Base-by-base conservation (phyloP, 2,113 vertebrate genomes). In the Hemiscyllium ocellatum region DNA sequence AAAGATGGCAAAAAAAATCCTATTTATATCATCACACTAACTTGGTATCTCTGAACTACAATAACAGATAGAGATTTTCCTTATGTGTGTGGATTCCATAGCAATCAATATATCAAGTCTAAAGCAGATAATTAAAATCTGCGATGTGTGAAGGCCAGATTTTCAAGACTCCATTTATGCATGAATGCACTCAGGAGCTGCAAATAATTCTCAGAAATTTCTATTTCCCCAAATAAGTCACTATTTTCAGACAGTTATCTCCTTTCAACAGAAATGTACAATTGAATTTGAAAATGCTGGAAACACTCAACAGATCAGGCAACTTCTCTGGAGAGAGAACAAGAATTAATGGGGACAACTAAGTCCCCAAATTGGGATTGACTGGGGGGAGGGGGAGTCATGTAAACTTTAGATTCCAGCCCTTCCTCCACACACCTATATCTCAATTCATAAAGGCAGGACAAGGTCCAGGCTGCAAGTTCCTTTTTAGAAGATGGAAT, bases 81-180 rank as follows among this genome's bases (percentile, higher is more conserved):
- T 13, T 5, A 69, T 2, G 24, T 42, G 2, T 69, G 65, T 69
- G n/a, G 61, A 69, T 94, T 94, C 61, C 66, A 69, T 42, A 24
- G 17, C n/a, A 68, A 3, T 19, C 20, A 69, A 42, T 42, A 69
- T 0, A 69, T 42, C 42, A 61, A 33, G 61, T n/a, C 29, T 13
- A 42, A 47, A 94, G 91, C 91, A 94, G n/a, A 94, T 42, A 69
- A 56, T 52, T 90, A 52, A 26, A 90, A 90, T 90, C 65, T 47
- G n/a, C 26, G 65, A 94, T 69, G 37, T 47, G 91, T 15, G 66
- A 94, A 69, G 37, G 37, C n/a, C 12, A 90, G 26, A 61, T 61
- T 61, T 90, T 47, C 85, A 87, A 52, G 22, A 90, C 26, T 17
- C 12, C 50, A 33, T 90, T 33, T 90, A 61, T 90, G 12, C 61